Percentiles rank a stretch among this genome's conserved stretches.
Conservation (phyloP, 2,888 invertebrate genomes). For the Apodemia duryi region DNA sequence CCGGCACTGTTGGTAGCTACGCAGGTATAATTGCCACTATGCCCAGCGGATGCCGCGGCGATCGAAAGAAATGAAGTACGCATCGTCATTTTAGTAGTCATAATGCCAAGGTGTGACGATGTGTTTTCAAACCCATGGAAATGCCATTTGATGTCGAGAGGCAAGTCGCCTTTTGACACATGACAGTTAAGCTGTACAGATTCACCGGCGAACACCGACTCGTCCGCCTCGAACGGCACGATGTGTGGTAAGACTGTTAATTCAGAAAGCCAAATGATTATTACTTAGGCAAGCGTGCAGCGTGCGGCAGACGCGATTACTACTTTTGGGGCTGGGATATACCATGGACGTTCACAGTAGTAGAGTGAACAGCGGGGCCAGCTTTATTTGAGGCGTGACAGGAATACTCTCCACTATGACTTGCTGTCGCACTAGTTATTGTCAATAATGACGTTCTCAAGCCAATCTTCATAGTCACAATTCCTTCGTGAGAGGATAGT, state of each 20-base stretch:
- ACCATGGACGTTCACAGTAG: conserved; percentile 84
- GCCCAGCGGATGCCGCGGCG: conserved; percentile 82
- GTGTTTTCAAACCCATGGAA: conserved; percentile 82
- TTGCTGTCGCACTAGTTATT: conserved; percentile 81
- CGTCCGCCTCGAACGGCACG: conserved; percentile 82
- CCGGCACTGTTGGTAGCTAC: conserved; percentile 86
- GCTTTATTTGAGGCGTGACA: conserved; percentile 84
- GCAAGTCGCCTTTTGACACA: conserved; percentile 86
- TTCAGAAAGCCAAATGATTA: conserved; percentile 65
- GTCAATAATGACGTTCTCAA: conserved; percentile 82
- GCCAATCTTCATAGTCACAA: conserved; percentile 79
- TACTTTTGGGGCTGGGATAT: conserved; percentile 51
- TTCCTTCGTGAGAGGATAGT: conserved; percentile 74
- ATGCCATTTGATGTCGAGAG: conserved; percentile 86
- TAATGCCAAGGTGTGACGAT: conserved; percentile 80
- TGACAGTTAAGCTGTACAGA: conserved; percentile 83
- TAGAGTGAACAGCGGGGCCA: conserved; percentile 81
- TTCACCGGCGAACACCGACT: conserved; percentile 84
- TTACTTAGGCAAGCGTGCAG: conserved; percentile 71
- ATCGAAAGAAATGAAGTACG: conserved; percentile 86
- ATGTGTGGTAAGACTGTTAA: conserved; percentile 84
- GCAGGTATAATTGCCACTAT: conserved; percentile 88
- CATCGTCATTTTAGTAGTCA: conserved; percentile 82
- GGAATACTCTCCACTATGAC: conserved; percentile 85
- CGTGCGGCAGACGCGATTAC: conserved; percentile 61